Percentiles rank a stretch among this genome's conserved stretches.
These are phyloP conservation scores for Eumeta japonica DNA, from an alignment of 1,140 invertebrate species.

Conservation along the genomic window DNA sequence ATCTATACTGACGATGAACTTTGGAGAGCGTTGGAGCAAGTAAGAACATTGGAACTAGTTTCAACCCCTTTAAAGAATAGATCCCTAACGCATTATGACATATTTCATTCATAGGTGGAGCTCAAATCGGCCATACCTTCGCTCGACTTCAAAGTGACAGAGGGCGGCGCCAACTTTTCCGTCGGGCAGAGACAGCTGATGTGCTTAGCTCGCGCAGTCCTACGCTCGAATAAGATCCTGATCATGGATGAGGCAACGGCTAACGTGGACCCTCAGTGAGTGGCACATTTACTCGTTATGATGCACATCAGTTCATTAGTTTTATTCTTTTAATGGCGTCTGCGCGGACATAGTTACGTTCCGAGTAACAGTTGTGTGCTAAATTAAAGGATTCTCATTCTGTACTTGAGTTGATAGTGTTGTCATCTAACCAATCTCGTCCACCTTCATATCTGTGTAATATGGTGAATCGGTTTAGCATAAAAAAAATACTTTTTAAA, in stretches of 20 bases:
- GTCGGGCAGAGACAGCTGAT: slow-evolving; percentile 83
- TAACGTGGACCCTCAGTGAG: slow-evolving; percentile 70
- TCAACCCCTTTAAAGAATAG: too few relatives aligned
- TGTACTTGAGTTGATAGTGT: too few relatives aligned
- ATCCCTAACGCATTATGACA: too few relatives aligned
- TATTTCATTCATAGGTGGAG: slow-evolving; percentile 54
- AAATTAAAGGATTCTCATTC: too few relatives aligned
- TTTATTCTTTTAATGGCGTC: background rate
- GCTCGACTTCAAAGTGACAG: slow-evolving; percentile 65
- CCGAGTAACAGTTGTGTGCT: too few relatives aligned
- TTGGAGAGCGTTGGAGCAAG: slow-evolving; percentile 68
- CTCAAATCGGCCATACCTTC: slow-evolving; percentile 56
- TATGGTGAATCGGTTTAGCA: too few relatives aligned
- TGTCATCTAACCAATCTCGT: too few relatives aligned
- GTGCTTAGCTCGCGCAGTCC: slow-evolving; percentile 78
- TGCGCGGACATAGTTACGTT: background rate
- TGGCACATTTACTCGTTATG: too few relatives aligned
- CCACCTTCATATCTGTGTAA: too few relatives aligned
- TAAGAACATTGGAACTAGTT: too few relatives aligned
- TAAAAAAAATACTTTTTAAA: too few relatives aligned
- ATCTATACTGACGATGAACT: slow-evolving; percentile 62
- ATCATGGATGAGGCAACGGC: slow-evolving; percentile 73
- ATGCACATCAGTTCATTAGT: too few relatives aligned
- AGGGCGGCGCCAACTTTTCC: slow-evolving; percentile 79
- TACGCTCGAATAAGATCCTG: slow-evolving; percentile 72